phyloP scores from a whole-genome alignment of 2,113 vertebrate species.

The Narcine bancroftii region DNA sequence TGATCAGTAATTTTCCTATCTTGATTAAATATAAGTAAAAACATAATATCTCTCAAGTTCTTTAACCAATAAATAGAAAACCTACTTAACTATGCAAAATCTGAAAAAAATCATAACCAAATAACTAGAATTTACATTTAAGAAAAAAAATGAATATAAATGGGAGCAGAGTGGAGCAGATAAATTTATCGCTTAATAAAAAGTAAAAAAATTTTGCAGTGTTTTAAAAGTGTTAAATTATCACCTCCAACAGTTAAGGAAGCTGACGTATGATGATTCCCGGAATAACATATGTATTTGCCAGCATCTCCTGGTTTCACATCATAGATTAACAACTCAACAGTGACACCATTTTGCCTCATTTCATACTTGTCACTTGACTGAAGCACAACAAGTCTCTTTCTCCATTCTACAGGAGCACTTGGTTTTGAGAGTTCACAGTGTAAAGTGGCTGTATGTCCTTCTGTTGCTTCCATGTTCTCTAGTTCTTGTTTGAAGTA shows the following conservation, averaged over 20 bases:
- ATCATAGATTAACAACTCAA: conserved; percentile 55
- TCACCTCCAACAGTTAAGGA: conserved; percentile 66
- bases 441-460: conserved; percentile 57
- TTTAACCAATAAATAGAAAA: background rate
- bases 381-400: conserved; percentile 47
- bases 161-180: too few species aligned
- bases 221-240: background rate
- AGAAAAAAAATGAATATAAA: too few species aligned
- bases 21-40: background rate
- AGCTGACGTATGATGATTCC: conserved; percentile 62
- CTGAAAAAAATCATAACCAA: background rate
- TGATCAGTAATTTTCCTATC: background rate
- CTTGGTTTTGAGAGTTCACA: conserved; percentile 65
- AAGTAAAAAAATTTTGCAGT: background rate
- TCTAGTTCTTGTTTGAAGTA: conserved; percentile 45
- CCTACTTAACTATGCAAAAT: background rate
- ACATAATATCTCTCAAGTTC: too few species aligned
- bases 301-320: conserved; percentile 59
- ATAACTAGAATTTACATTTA: too few species aligned
- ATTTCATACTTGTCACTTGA: conserved; percentile 55
- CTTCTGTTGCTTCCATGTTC: conserved; percentile 54
- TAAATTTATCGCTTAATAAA: too few species aligned
- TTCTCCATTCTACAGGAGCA: conserved; percentile 51
- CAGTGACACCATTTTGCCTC: conserved; percentile 47
- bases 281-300: conserved; percentile 59